Percentiles rank a stretch among this genome's conserved stretches.
phyloP scores from a whole-genome alignment of 2,113 vertebrate species.

The Cyanoliseus patagonus region DNA sequence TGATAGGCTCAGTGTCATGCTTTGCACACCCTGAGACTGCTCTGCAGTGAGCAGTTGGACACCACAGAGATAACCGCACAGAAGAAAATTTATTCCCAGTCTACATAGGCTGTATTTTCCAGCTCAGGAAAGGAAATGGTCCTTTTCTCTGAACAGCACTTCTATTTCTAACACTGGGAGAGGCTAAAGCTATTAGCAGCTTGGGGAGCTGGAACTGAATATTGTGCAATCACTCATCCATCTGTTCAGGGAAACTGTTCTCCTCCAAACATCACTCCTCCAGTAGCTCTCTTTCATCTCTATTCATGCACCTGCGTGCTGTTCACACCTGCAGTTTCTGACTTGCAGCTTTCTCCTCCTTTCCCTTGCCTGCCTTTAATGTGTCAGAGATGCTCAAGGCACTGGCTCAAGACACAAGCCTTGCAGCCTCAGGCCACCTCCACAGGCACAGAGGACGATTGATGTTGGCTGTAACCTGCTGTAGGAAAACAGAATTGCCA shows the following conservation, averaged over 20 bases:
- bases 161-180: background rate
- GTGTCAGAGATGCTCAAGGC: background rate
- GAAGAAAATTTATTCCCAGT: background rate
- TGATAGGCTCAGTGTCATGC: background rate
- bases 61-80: background rate
- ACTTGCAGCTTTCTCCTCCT: background rate
- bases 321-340: background rate
- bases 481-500: background rate
- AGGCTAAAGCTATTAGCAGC: background rate
- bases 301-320: fast-evolving
- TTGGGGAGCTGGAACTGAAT: background rate
- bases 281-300: background rate
- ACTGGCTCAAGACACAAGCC: background rate
- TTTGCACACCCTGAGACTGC: background rate
- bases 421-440: background rate
- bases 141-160: background rate
- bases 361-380: background rate
- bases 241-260: background rate
- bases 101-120: background rate
- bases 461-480: background rate
- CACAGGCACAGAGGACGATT: fast-evolving
- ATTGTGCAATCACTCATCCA: background rate
- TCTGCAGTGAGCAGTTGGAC: background rate
- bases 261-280: background rate
- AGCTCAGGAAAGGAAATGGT: background rate